A percentile compares a stretch with the other conserved stretches of the same genome.
Conservation (phyloP, 2,797 vertebrate genomes). For the Vespertilio murinus region DNA sequence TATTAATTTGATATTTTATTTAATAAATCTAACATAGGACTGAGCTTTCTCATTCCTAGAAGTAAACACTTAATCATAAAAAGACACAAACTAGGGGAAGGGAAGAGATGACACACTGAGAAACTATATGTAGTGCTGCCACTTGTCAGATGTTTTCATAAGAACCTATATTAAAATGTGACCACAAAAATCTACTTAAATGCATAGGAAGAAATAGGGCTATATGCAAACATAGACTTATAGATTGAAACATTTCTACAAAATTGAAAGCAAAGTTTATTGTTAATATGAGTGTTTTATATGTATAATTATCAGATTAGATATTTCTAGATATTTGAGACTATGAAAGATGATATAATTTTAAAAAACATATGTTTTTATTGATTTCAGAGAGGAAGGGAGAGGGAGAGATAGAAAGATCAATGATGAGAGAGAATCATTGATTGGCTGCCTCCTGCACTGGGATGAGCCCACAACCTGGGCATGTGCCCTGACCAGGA, state of each 20-base stretch:
- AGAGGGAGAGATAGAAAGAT: no score
- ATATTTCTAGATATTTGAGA: slow-evolving; percentile 41
- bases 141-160: slow-evolving; percentile 26
- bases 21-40: neutral
- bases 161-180: slow-evolving; percentile 40
- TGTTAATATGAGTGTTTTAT: neutral
- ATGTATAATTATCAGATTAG: neutral
- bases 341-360: neutral
- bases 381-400: no score
- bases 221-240: slow-evolving; percentile 33
- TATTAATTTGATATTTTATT: slow-evolving; percentile 24
- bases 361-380: no score
- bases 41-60: neutral
- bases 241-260: slow-evolving; percentile 40
- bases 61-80: neutral
- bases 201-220: neutral
- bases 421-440: no score
- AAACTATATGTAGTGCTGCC: neutral
- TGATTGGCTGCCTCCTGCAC: no score
- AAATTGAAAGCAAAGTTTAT: slow-evolving; percentile 17
- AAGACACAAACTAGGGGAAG: neutral
- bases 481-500: no score
- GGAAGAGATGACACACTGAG: neutral
- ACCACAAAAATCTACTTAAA: slow-evolving; percentile 29
- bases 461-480: no score